A percentile compares a stretch with the other conserved stretches of the same genome.
Conservation (phyloP, 2,888 invertebrate genomes). For the Pachliopta kotzebuea region DNA sequence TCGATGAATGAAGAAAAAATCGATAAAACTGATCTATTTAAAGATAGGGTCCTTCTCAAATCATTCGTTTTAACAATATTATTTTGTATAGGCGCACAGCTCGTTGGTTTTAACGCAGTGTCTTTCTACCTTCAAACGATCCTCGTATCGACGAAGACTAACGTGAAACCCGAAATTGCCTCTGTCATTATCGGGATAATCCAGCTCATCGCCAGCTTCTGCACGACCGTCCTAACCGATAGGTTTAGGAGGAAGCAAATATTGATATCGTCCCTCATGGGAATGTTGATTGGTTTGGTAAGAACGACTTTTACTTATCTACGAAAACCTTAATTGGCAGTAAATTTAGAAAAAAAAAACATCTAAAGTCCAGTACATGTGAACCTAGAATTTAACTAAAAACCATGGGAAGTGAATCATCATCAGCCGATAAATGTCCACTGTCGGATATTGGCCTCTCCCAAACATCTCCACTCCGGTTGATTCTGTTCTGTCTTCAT, state of each 20-base stretch:
- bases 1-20: slow-evolving; percentile 28
- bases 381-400: no score
- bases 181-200: slow-evolving; percentile 53
- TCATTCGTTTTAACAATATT: slow-evolving; percentile 35
- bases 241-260: slow-evolving; percentile 49
- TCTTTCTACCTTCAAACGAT: slow-evolving; percentile 53
- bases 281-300: slow-evolving; percentile 42
- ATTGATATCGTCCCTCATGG: slow-evolving; percentile 36
- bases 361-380: no score
- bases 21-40: slow-evolving; percentile 33
- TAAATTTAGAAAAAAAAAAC: no score
- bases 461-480: no score
- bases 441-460: no score
- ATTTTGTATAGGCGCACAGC: slow-evolving; percentile 36
- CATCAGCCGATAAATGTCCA: no score
- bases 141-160: slow-evolving; percentile 49
- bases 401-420: no score
- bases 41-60: slow-evolving; percentile 39
- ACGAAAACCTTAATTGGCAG: no score
- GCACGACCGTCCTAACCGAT: slow-evolving; percentile 44
- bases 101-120: slow-evolving; percentile 49
- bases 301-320: slow-evolving; percentile 24
- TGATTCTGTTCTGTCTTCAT: no score
- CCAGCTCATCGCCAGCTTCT: slow-evolving; percentile 49
- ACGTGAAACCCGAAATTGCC: slow-evolving; percentile 44